Evolutionary conservation across 2,113 vertebrate species (phyloP).

Genomic region (Dipodomys merriami): DNA sequence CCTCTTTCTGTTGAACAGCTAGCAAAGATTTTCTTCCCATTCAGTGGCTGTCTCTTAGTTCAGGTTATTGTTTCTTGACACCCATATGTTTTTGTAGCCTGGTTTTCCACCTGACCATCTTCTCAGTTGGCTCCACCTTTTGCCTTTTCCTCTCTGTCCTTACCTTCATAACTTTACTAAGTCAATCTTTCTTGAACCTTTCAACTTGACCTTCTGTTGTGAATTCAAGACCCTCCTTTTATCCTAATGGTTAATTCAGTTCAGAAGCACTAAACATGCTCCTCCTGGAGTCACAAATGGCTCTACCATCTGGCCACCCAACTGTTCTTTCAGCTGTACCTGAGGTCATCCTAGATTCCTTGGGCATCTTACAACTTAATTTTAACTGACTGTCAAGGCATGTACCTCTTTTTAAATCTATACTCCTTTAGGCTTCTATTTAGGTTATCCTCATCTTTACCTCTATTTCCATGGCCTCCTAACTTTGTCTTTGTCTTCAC

Average conservation of each 20-base stretch:
- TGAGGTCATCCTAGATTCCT: constrained; percentile 56
- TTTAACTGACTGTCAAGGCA: constrained; percentile 11
- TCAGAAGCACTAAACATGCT: constrained; percentile 34
- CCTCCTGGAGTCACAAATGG: constrained; percentile 63
- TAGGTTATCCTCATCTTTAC: neutral
- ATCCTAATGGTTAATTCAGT: neutral
- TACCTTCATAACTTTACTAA: neutral
- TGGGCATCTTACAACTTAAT: neutral
- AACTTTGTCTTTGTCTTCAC: neutral
- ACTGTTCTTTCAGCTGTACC: constrained; percentile 33
- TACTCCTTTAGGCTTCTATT: neutral
- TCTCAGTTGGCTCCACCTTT: neutral
- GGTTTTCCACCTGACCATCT: neutral
- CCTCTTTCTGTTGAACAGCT: too few species aligned
- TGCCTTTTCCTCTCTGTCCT: constrained; percentile 12
- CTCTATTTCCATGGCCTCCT: neutral
- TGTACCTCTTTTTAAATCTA: neutral
- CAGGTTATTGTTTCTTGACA: too few species aligned
- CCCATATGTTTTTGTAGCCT: neutral
- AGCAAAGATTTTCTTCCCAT: too few species aligned
- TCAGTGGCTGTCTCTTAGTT: too few species aligned
- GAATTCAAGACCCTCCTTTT: constrained; percentile 12
- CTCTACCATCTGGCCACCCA: constrained; percentile 69
- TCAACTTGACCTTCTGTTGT: constrained; percentile 52
- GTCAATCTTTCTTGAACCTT: constrained; percentile 17